Percentiles rank a stretch among this genome's conserved stretches.
These are phyloP conservation scores for Drosophila parvula DNA, from an alignment of 1,140 invertebrate genomes.

Conservation along the genomic window DNA sequence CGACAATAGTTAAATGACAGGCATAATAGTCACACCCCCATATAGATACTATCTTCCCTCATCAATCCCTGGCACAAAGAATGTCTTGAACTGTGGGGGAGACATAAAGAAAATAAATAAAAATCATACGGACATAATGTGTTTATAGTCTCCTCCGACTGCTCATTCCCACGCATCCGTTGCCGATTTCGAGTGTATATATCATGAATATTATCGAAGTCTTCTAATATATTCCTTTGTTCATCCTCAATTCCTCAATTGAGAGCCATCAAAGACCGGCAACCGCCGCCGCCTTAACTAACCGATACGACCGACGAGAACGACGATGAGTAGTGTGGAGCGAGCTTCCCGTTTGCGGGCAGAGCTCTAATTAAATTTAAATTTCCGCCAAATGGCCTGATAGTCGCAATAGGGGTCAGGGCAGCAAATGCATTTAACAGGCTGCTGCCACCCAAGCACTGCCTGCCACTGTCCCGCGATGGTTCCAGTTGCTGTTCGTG, in stretches of 20 bases:
- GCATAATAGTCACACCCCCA: constrained; percentile 37
- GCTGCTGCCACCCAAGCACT: constrained; percentile 37
- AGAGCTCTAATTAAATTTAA: constrained; percentile 60
- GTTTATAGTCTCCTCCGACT: constrained; percentile 5
- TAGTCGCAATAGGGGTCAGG: constrained; percentile 56
- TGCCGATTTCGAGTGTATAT: constrained; percentile 8
- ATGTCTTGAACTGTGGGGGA: not conserved
- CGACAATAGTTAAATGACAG: constrained; percentile 44
- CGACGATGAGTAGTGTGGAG: constrained; percentile 4
- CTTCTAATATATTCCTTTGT: constrained; percentile 47
- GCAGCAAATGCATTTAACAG: constrained; percentile 43
- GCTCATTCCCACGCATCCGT: constrained; percentile 35
- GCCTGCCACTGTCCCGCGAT: constrained; percentile 11
- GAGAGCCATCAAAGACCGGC: constrained; percentile 26
- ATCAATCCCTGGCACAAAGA: constrained; percentile 23
- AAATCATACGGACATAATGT: constrained; percentile 10
- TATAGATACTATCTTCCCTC: constrained; percentile 28
- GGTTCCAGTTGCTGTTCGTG: constrained; percentile 16
- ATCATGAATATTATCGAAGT: constrained; percentile 35
- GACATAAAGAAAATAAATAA: constrained; percentile 34
- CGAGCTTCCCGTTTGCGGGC: constrained; percentile 24
- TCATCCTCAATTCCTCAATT: constrained; percentile 37
- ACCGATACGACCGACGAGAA: constrained; percentile 17
- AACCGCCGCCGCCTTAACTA: constrained; percentile 27
- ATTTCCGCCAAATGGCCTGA: constrained; percentile 61